Evolutionary conservation across 2,888 invertebrate genomes (phyloP).

Genomic region (Stenodera caucasica): DNA sequence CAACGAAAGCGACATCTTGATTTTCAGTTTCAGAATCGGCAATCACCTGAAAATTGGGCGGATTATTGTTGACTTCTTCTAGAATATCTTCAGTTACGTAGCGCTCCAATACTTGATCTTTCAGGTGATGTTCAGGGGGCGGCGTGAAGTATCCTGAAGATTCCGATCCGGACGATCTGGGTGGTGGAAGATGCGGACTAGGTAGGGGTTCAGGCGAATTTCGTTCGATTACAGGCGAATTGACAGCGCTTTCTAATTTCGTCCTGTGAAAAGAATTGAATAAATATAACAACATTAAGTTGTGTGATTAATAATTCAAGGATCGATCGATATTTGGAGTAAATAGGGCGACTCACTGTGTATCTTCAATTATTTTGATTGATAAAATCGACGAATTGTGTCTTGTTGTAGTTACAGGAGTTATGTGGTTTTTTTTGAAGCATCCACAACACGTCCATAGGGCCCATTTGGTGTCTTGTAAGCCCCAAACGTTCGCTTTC

Average conservation of each 20-base stretch:
- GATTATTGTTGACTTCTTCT: constrained; percentile 23
- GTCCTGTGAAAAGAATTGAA: constrained; percentile 11
- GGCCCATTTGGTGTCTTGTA: constrained; percentile 32
- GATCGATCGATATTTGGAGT: not conserved
- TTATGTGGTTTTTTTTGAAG: constrained; percentile 24
- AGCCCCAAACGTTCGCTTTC: constrained; percentile 39
- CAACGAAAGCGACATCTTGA: constrained; percentile 10
- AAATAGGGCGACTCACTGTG: constrained; percentile 13
- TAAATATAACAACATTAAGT: not conserved
- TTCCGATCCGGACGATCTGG: constrained; percentile 51
- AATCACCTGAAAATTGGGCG: constrained; percentile 21
- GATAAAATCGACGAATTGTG: constrained; percentile 8
- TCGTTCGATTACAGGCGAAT: constrained; percentile 29
- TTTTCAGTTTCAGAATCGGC: constrained; percentile 22
- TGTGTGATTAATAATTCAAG: not conserved
- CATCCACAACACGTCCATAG: constrained; percentile 38
- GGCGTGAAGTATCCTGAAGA: constrained; percentile 55
- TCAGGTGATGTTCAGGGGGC: constrained; percentile 45
- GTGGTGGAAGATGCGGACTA: constrained; percentile 27
- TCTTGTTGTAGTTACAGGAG: constrained; percentile 1
- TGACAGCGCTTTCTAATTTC: constrained; percentile 24
- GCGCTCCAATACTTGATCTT: constrained; percentile 18
- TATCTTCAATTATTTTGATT: constrained; percentile 12
- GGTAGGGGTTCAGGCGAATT: constrained; percentile 29
- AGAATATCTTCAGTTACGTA: constrained; percentile 13